A percentile compares a stretch with the other conserved stretches of the same genome.
phyloP scores from a whole-genome alignment of 2,797 vertebrate genomes.

The Enteromius paludinosus region DNA sequence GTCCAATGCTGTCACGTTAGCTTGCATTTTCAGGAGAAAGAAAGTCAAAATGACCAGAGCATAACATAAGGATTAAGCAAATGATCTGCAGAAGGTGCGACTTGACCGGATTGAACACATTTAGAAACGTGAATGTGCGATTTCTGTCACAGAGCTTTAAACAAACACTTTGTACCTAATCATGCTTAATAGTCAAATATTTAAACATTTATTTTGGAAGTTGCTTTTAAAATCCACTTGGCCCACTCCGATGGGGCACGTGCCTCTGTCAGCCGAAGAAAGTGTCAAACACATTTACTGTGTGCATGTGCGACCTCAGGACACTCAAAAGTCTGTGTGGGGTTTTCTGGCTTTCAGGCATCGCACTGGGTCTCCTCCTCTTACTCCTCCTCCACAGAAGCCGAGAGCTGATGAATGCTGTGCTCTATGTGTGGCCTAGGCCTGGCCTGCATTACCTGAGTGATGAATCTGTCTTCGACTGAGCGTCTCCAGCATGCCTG shows the following conservation, averaged over 20 bases:
- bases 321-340: constrained; percentile 74
- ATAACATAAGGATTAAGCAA: background rate
- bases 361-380: constrained; percentile 74
- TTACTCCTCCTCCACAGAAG: constrained; percentile 77
- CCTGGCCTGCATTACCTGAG: constrained; percentile 91
- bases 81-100: background rate
- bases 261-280: constrained; percentile 4
- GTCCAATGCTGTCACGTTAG: background rate
- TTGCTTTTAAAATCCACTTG: background rate
- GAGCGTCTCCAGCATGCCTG: constrained; percentile 87
- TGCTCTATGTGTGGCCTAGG: constrained; percentile 92
- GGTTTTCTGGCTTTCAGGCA: constrained; percentile 75
- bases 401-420: constrained; percentile 90
- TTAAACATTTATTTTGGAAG: constrained; percentile 17
- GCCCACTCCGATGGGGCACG: background rate
- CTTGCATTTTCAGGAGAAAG: background rate
- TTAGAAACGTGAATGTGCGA: constrained; percentile 2
- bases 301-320: constrained; percentile 24
- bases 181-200: background rate
- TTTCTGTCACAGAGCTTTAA: background rate
- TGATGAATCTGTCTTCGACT: constrained; percentile 93
- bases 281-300: constrained; percentile 8
- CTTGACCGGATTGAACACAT: background rate
- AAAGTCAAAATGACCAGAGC: background rate
- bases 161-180: constrained; percentile 3